Base-by-base conservation (phyloP, 2,888 invertebrate species). In the Itoplectis maculator region DNA sequence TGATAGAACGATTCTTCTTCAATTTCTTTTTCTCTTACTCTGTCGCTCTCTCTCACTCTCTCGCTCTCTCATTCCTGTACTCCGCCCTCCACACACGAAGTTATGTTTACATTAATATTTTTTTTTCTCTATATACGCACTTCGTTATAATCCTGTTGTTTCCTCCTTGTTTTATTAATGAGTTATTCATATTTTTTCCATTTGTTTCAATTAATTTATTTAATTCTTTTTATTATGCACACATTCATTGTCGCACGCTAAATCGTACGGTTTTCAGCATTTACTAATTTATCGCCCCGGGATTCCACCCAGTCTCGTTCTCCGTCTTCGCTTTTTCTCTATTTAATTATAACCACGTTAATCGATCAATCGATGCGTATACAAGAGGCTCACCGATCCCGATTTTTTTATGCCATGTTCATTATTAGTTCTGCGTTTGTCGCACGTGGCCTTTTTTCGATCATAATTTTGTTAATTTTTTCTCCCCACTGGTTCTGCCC, bases 1-100 rank as follows among this genome's bases (percentile, higher is more conserved):
- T 90, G 91, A 91, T 89, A 90, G 88, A 89, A 91, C 89, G 89
- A 91, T 89, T 89, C 83, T 83, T 85, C 85, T 86, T 79, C 86
- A 78, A 69, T 69, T 85, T 84, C 79, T 85, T 82, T 75, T 79
- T 66, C 75, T 23, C 72, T 70, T 68, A 70, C 75, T 63, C 82
- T 74, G 82, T 81, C 59, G 73, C 54, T 65, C 77, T 78, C 65
- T 78, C 79, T 68, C 79, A 80, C 29, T 63, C 42, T 74, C 75
- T 54, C 74, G 66, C 68, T 63, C 74, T 69, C 68, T 81, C 77
- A 61, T 63, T 69, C 75, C 47, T 47, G 77, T 81, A 49, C 37
- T 56, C 74, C 49, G 18, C 72, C 65, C 76, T 80, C 77, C 59
- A 82, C 68, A 79, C 82, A 65, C 72, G 72, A 82, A 82, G 77